phyloP scores from a whole-genome alignment of 1,140 invertebrate species.

The Gyrodactylus salaris region DNA sequence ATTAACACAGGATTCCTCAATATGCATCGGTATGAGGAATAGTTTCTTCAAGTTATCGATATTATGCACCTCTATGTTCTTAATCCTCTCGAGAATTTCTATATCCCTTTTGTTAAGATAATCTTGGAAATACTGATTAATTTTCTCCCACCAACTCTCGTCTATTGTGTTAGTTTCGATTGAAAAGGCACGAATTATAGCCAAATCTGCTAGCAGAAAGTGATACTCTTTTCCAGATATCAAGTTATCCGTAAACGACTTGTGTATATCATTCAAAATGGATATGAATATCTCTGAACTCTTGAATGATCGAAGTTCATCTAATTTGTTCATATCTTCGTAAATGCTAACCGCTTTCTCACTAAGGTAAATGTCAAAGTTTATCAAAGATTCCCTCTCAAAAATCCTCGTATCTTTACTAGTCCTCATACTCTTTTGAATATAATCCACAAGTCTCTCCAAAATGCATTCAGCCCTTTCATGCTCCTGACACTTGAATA shows the following conservation, averaged over 20 bases:
- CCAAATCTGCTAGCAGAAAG: not conserved
- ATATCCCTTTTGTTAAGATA: not conserved
- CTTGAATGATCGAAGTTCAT: too few species aligned
- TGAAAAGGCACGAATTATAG: not conserved
- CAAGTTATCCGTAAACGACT: not conserved
- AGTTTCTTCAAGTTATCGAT: not conserved
- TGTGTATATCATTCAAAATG: not conserved
- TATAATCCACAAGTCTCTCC: not conserved
- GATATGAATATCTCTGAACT: not conserved
- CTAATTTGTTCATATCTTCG: not conserved
- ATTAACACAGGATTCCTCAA: not conserved
- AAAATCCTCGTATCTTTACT: not conserved
- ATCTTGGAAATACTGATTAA: not conserved
- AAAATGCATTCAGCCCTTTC: not conserved
- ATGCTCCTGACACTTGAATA: not conserved
- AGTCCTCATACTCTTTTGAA: not conserved
- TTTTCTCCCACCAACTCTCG: not conserved
- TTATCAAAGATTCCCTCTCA: not conserved
- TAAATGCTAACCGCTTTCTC: not conserved
- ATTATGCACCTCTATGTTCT: not conserved
- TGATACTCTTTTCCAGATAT: not conserved
- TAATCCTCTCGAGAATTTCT: not conserved
- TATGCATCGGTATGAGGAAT: not conserved
- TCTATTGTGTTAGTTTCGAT: not conserved
- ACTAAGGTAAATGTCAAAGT: not conserved